Conservation (phyloP, 2,113 vertebrate species). For the Leuciscus idus region DNA sequence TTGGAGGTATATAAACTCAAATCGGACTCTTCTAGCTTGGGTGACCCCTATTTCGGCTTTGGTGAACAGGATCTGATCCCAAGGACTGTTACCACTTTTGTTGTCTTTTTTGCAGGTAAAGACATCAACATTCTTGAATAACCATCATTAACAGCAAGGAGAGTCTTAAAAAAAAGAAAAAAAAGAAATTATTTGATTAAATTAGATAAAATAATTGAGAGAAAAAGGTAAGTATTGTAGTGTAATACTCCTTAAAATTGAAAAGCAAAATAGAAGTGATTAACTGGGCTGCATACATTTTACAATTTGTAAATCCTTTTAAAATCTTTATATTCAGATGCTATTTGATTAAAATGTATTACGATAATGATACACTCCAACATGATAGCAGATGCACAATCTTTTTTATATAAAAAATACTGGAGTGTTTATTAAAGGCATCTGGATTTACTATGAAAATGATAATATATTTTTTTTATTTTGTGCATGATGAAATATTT, state of each 20-base stretch:
- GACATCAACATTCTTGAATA: conserved; percentile 43
- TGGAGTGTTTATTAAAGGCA: background rate
- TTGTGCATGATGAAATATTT: background rate
- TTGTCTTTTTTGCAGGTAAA: conserved; percentile 80
- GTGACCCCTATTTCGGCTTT: conserved; percentile 80
- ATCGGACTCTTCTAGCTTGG: conserved; percentile 63
- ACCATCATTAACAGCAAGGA: background rate
- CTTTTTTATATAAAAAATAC: background rate
- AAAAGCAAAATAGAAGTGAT: conserved; percentile 10
- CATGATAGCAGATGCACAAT: background rate
- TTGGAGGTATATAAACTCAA: conserved; percentile 74
- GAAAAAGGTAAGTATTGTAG: background rate
- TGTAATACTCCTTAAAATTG: background rate
- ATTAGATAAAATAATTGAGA: background rate
- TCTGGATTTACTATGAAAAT: background rate
- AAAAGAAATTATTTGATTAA: background rate
- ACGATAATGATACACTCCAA: background rate
- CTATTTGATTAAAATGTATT: background rate
- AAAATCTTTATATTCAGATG: background rate
- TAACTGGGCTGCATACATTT: background rate
- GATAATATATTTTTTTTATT: background rate
- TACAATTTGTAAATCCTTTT: background rate
- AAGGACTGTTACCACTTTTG: conserved; percentile 80
- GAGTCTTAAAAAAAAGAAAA: background rate
- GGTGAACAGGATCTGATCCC: conserved; percentile 83